A percentile compares a stretch with the other conserved stretches of the same genome.
These are phyloP conservation scores for Asarcornis scutulata DNA, from an alignment of 2,113 vertebrate genomes.

Conservation along the genomic window DNA sequence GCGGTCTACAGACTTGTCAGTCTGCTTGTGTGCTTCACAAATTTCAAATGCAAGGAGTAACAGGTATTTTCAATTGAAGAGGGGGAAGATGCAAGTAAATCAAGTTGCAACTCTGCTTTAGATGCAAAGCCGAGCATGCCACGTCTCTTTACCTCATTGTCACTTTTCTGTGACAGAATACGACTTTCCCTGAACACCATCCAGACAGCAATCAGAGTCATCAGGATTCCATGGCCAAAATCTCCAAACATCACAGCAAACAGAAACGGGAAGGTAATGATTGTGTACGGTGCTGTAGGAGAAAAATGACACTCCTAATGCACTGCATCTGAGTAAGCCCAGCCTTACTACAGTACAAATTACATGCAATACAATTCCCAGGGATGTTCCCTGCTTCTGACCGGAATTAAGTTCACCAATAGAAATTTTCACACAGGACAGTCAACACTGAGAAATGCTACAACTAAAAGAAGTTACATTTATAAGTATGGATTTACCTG, in stretches of 20 bases:
- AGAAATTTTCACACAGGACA: neutral
- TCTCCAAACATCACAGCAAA: slow-evolving; percentile 99
- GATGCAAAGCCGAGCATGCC: neutral
- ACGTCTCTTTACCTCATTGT: slow-evolving; percentile 87
- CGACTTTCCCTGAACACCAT: slow-evolving; percentile 93
- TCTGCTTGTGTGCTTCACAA: neutral
- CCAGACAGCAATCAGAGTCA: slow-evolving; percentile 93
- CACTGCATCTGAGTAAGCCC: neutral
- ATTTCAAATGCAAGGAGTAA: neutral
- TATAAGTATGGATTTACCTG: slow-evolving; percentile 77
- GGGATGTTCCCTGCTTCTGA: neutral
- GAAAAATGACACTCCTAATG: neutral
- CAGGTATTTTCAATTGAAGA: neutral
- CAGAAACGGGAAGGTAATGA: slow-evolving; percentile 98
- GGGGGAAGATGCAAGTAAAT: neutral
- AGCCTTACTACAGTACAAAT: neutral
- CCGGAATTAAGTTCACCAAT: neutral
- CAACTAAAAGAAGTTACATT: rapidly evolving
- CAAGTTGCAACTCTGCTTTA: neutral
- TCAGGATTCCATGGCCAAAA: slow-evolving; percentile 91
- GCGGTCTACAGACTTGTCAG: neutral
- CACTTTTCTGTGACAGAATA: slow-evolving; percentile 92
- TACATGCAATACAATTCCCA: neutral
- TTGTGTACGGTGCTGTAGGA: slow-evolving; percentile 91
- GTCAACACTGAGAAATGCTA: neutral